Conservation (phyloP, 2,797 vertebrate genomes). For the Odontamblyopus rebecca region DNA sequence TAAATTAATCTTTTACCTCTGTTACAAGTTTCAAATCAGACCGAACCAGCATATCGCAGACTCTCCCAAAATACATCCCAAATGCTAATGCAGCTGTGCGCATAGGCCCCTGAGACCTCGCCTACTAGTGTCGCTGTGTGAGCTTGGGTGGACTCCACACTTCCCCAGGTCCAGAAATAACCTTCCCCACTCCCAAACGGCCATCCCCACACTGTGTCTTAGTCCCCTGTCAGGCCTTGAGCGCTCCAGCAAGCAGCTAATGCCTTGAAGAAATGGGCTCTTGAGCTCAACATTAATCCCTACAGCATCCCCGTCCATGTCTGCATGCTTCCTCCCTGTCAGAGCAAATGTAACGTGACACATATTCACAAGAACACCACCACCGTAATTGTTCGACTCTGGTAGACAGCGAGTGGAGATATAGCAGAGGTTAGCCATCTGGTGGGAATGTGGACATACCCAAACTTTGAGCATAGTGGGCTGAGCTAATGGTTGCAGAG, state of each 20-base stretch:
- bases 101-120: conserved; percentile 1
- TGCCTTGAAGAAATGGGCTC: conserved; percentile 71
- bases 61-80: conserved; percentile 6
- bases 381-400: conserved; percentile 58
- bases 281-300: conserved; percentile 70
- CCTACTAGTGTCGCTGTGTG: conserved; percentile 24
- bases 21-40: neutral
- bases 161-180: conserved; percentile 27
- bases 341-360: conserved; percentile 75
- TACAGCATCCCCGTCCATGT: conserved; percentile 64
- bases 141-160: conserved; percentile 26
- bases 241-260: conserved; percentile 73
- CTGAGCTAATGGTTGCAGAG: conserved; percentile 60
- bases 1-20: neutral
- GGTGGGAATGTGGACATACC: conserved; percentile 35
- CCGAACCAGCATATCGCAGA: neutral
- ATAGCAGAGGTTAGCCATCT: conserved; percentile 55
- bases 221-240: conserved; percentile 67
- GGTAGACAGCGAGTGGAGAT: conserved; percentile 55
- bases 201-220: conserved; percentile 59
- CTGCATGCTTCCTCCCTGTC: conserved; percentile 60
- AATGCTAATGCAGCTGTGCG: neutral
- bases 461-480: conserved; percentile 37
- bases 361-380: conserved; percentile 70
- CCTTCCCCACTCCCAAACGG: conserved; percentile 55